Evolutionary conservation across 2,113 vertebrate species (phyloP).

Genomic region (Hippopotamus amphibius): DNA sequence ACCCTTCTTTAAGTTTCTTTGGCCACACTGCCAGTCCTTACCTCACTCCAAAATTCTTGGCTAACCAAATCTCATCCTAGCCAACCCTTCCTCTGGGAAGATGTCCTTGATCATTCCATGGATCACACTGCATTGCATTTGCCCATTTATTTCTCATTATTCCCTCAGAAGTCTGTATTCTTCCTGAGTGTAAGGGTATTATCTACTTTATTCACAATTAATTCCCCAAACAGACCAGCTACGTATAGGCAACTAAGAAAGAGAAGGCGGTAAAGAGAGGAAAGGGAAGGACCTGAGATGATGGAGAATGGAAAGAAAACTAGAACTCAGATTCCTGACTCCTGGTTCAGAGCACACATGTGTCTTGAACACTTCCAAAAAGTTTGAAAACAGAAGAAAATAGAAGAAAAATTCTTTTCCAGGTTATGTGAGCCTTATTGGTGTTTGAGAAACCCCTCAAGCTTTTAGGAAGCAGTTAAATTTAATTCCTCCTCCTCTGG

Average conservation of each 20-base stretch:
- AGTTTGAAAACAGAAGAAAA: background rate
- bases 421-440: background rate
- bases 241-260: background rate
- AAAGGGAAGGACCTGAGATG: background rate
- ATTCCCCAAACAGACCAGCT: background rate
- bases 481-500: background rate
- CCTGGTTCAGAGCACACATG: background rate
- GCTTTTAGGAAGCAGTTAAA: background rate
- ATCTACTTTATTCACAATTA: background rate
- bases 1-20: background rate
- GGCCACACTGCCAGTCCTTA: background rate
- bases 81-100: background rate
- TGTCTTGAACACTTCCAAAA: background rate
- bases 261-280: background rate
- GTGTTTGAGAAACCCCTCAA: background rate
- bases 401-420: background rate
- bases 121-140: background rate
- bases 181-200: background rate
- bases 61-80: background rate
- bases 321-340: background rate
- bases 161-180: background rate
- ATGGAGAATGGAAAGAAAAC: background rate
- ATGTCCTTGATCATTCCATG: background rate
- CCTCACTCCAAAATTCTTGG: background rate
- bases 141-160: background rate